A percentile compares a stretch with the other conserved stretches of the same genome.
phyloP scores from a whole-genome alignment of 2,797 vertebrate genomes.

The Sebastes aleutianus region DNA sequence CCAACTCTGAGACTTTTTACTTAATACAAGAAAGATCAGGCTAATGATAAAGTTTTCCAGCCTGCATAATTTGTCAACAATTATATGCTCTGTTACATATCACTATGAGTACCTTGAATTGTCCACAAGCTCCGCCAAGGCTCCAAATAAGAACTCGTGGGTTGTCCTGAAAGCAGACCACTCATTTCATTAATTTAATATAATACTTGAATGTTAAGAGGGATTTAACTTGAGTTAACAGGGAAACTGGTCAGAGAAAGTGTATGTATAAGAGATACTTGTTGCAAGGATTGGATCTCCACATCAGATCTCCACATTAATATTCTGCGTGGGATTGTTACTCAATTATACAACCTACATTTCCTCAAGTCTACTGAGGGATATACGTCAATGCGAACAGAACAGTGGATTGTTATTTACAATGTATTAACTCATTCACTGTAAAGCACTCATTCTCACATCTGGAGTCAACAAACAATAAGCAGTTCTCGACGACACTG shows the following conservation, averaged over 20 bases:
- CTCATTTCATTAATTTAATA: background rate
- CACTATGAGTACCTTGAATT: conserved; percentile 90
- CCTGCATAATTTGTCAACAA: background rate
- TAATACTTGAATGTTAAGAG: background rate
- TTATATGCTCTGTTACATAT: background rate
- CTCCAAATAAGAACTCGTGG: conserved; percentile 98
- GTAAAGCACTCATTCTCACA: background rate
- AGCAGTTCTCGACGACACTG: no score
- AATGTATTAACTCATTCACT: background rate
- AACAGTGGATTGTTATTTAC: background rate
- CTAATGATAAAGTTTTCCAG: background rate
- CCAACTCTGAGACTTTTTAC: background rate
- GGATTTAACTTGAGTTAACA: background rate
- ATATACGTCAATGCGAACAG: background rate
- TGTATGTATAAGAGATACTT: background rate
- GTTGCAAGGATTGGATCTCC: background rate
- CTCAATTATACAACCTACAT: background rate
- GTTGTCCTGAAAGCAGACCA: conserved; percentile 89
- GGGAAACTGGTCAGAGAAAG: background rate
- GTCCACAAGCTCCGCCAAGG: conserved; percentile 97
- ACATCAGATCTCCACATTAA: background rate
- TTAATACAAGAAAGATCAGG: background rate
- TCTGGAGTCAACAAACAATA: no score
- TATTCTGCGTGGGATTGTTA: background rate
- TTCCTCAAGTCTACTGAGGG: background rate